A percentile compares a stretch with the other conserved stretches of the same genome.
Evolutionary conservation across 2,113 vertebrate species (phyloP).

Genomic region (Sylvilagus bachmani): DNA sequence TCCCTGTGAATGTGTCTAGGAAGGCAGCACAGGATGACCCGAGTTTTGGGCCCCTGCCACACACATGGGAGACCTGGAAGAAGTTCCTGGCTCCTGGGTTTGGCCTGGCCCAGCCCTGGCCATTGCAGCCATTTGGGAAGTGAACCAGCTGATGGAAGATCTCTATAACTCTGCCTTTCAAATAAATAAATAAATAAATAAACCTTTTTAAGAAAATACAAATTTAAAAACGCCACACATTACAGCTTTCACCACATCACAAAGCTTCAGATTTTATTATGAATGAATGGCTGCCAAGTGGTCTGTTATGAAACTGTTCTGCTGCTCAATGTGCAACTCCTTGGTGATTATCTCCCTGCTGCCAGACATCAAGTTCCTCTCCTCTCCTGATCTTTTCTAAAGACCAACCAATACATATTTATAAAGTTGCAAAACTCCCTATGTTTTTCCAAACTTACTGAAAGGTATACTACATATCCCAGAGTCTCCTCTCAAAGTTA

Average conservation of each 20-base stretch:
- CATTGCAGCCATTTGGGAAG: too few relatives aligned
- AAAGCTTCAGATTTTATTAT: conserved; percentile 48
- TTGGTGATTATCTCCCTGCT: not conserved
- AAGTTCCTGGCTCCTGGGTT: too few relatives aligned
- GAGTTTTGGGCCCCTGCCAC: too few relatives aligned
- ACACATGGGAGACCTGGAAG: too few relatives aligned
- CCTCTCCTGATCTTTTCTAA: not conserved
- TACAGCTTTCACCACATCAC: not conserved
- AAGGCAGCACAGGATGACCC: too few relatives aligned
- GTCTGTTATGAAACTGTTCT: not conserved
- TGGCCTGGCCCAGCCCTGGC: too few relatives aligned
- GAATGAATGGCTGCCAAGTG: not conserved
- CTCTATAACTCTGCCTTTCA: too few relatives aligned
- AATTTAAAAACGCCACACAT: too few relatives aligned
- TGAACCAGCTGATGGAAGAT: too few relatives aligned
- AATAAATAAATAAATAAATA: too few relatives aligned
- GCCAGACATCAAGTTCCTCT: not conserved
- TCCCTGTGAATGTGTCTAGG: too few relatives aligned
- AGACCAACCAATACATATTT: not conserved
- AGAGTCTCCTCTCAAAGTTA: not conserved
- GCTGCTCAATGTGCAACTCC: not conserved
- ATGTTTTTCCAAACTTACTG: not conserved
- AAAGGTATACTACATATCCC: not conserved
- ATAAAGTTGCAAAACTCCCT: not conserved
- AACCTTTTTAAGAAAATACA: too few relatives aligned